Base-by-base conservation (phyloP, 2,888 invertebrate genomes). In the Exocentrus adspersus region DNA sequence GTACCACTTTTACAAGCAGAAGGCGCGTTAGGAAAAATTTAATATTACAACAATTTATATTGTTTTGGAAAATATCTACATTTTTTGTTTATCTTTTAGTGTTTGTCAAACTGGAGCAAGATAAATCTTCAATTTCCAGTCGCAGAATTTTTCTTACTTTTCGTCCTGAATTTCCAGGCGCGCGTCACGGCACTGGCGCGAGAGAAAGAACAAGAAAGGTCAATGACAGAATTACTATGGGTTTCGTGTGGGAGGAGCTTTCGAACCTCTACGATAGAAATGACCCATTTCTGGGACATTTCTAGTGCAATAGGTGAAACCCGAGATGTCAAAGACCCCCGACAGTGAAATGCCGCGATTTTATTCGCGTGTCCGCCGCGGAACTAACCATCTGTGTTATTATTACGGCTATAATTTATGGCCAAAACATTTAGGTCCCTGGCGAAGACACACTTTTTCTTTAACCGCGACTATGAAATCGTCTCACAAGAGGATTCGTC, bases 281-380 rank as follows among this genome's bases (percentile, higher is more conserved):
- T 71, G 74, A 72, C 75, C 76, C 62, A 74, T 76, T 73, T 71
- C 62, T 64, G 63, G 64, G 63, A 64, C 64, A 68, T 69, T 75
- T 74, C 73, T 76, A 74, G 76, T 74, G 72, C 76, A 76, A 73
- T 76, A 75, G 76, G 76, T 76, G 76, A 76, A 76, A 76, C 72
- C 72, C 67, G 65, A 65, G 70, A 72, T 75, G 75, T 75, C 73
- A 76, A 75, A 73, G 74, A 74, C 74, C 76, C 71, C 74, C 74
- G 75, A 72, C 76, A 76, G 76, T 76, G 76, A 76, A 76, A 76
- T 70, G 75, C 67, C 70, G 64, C 63, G 66, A 60, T 56, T 56
- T 64, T 67, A 64, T 56, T 60, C 53, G 50, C 64, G 58, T 60
- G 28, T 24, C 12, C 20, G 20, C 43, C 24, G 42, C 42, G 57